Evolutionary conservation across 2,113 vertebrate genomes (phyloP).

Genomic region (human): GRCh38 chr13:112353001-112353500

Average conservation of each 20-base stretch:
- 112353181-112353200: background rate
- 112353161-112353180: background rate
- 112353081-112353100: no score
- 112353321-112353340: background rate
- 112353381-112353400: background rate
- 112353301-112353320: background rate
- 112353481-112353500: background rate
- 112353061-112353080: background rate
- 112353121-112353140: background rate
- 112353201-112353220: no score
- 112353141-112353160: no score
- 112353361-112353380: background rate
- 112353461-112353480: no score
- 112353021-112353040: background rate
- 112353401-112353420: background rate
- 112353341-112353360: background rate
- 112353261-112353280: background rate
- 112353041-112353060: background rate
- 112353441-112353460: background rate
- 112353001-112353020: background rate
- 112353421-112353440: background rate
- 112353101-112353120: accelerated
- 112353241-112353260: background rate
- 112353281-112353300: background rate
- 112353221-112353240: background rate